These are phyloP conservation scores for Prunella fulvescens DNA, from an alignment of 2,113 vertebrate genomes.

Conservation along the genomic window DNA sequence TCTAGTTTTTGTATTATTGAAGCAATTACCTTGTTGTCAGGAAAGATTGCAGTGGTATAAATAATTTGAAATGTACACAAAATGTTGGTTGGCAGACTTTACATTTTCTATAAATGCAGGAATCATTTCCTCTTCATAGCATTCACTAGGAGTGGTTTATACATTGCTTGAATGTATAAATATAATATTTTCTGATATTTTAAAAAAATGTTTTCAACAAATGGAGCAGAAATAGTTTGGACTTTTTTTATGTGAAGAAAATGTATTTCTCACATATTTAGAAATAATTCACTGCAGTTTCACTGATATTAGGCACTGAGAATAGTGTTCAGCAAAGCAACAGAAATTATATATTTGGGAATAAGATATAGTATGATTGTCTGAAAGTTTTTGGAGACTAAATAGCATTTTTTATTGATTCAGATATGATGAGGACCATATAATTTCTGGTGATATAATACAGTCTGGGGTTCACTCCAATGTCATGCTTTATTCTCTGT, in stretches of 20 bases:
- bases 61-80: constrained; percentile 59
- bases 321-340: neutral
- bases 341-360: neutral
- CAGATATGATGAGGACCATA: neutral
- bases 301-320: neutral
- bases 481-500: constrained; percentile 29
- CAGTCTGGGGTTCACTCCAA: neutral
- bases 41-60: constrained; percentile 56
- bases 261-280: neutral
- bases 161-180: constrained; percentile 5
- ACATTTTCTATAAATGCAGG: constrained; percentile 14
- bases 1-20: constrained; percentile 56
- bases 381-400: constrained; percentile 11
- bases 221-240: neutral
- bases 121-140: constrained; percentile 25
- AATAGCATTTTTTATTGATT: constrained; percentile 31
- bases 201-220: neutral
- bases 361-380: neutral
- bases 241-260: neutral
- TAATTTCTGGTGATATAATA: constrained; percentile 4
- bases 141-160: constrained; percentile 1
- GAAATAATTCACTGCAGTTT: neutral
- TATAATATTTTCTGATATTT: neutral
- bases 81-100: constrained; percentile 36
- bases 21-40: constrained; percentile 66